A percentile compares a stretch with the other conserved stretches of the same genome.
These are phyloP conservation scores for Microctonus aethiopoides DNA, from an alignment of 2,888 invertebrate genomes.

Conservation along the genomic window DNA sequence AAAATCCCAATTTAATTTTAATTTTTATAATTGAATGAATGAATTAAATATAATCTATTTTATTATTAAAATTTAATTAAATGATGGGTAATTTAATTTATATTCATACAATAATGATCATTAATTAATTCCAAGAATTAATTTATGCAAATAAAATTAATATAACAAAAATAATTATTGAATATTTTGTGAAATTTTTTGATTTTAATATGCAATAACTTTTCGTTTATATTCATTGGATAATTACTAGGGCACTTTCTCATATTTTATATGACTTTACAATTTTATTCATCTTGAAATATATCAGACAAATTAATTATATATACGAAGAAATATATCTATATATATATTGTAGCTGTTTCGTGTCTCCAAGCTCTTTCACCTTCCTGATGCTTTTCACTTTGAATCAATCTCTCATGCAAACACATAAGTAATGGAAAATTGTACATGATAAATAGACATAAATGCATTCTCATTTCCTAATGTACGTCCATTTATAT, in stretches of 20 bases:
- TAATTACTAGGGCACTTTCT: too few species aligned
- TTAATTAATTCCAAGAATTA: too few species aligned
- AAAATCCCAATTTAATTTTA: too few species aligned
- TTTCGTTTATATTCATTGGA: neutral
- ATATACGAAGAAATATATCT: neutral
- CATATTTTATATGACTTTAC: neutral
- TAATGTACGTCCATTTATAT: neutral
- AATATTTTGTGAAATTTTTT: constrained; percentile 17
- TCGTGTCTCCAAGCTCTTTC: neutral
- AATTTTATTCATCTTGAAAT: neutral
- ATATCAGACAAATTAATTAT: neutral
- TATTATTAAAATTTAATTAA: too few species aligned
- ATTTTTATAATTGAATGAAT: too few species aligned
- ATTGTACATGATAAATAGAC: neutral
- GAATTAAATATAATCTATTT: too few species aligned
- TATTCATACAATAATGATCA: too few species aligned
- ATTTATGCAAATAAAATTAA: too few species aligned
- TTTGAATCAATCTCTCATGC: neutral
- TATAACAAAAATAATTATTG: neutral
- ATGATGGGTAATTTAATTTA: too few species aligned
- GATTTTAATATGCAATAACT: neutral
- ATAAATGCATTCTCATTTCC: neutral
- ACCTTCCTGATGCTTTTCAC: neutral
- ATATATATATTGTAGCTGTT: neutral
- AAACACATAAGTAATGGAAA: neutral